Evolutionary conservation across 2,113 vertebrate genomes (phyloP), one percentile per base, ranked within the genome.

Genomic region (Bothrops jararaca): DNA sequence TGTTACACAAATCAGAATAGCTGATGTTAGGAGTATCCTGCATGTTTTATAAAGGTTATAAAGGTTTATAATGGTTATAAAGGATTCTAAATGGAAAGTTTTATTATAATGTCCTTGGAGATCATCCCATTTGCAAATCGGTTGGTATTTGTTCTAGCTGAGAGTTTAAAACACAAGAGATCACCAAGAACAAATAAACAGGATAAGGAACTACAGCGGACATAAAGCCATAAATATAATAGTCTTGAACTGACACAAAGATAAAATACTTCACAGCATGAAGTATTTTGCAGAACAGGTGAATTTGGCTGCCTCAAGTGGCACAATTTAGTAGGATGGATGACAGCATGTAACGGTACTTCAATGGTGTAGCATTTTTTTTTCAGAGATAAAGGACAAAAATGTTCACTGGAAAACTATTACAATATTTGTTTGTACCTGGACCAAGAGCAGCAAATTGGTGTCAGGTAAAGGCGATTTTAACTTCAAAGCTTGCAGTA

Each of bases 401-500:
- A 60, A 90, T 2, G 1, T 3, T 86, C n/a, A 91, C 92, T 39
- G 89, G 1, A 10, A 93, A 90, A 93, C 88, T 52, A 90, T 86
- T 23, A 42, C 90, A 26, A 8, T 22, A 90, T 86, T 56, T 8
- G 86, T 24, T 64, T 93, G 95, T 98, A 99, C 99, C 99, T 99
- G 99, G 74, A 99, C 99, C 95, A 99, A 97, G 92, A 99, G 98
- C 94, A 99, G 97, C 93, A 99, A 98, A 97, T 99, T 99, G 89
- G 98, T 99, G 93, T 99, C 99, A 93, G 99, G 99, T 93, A 99
- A 97, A 26, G 99, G 98, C 18, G 99, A 99, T 95, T 99, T 99
- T 94, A 99, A 98, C 97, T 99, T 99, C 93, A 99, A 97, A 54
- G 99, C 99, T 96, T 99, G 99, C 88, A 99, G 98, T 92, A 99